Conservation (phyloP, 2,888 invertebrate species). For the Petrolisthes cinctipes region DNA sequence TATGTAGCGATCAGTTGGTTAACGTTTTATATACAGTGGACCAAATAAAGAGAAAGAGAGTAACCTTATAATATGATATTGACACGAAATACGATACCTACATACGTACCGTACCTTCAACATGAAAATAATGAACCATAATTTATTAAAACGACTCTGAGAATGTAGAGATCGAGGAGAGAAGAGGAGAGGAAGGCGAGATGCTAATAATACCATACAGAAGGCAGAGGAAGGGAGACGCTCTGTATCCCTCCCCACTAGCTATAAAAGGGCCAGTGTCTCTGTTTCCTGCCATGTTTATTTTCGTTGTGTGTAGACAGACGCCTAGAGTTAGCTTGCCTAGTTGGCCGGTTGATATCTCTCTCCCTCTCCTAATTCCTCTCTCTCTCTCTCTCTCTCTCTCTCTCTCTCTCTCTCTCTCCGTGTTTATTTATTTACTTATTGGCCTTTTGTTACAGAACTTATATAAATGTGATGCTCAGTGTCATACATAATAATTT, state of each 20-base stretch:
- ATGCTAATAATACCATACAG: neutral
- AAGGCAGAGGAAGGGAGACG: neutral
- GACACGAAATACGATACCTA: neutral
- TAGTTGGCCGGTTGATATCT: neutral
- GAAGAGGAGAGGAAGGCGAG: neutral
- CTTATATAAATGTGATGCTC: too few relatives aligned
- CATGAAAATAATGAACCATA: neutral
- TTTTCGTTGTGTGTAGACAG: slow-evolving; percentile 9
- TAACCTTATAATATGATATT: too few relatives aligned
- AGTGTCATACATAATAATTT: too few relatives aligned
- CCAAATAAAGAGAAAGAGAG: neutral
- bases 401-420: slow-evolving; percentile 4
- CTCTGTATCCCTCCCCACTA: neutral
- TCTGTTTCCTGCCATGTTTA: slow-evolving; percentile 14
- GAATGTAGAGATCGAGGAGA: neutral
- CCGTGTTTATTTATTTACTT: neutral
- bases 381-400: neutral
- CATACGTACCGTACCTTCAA: neutral
- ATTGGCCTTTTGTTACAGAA: neutral
- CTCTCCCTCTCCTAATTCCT: neutral
- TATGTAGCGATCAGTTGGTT: neutral
- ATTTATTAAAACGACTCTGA: neutral
- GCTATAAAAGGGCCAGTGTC: slow-evolving; percentile 12
- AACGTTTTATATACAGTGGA: neutral
- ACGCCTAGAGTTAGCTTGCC: neutral